phyloP scores from a whole-genome alignment of 2,797 vertebrate genomes.

The Mus caroli region DNA sequence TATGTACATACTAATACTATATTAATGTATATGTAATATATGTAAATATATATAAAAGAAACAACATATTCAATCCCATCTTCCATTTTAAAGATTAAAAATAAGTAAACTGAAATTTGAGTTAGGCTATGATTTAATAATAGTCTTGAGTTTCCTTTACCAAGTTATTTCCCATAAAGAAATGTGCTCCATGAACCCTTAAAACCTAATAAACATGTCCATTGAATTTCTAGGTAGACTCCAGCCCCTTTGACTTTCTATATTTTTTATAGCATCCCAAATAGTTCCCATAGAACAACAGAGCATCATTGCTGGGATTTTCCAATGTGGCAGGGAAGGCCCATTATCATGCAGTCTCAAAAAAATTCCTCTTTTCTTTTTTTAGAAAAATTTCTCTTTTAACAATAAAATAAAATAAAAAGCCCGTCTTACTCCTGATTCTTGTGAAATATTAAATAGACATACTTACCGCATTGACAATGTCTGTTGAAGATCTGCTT shows the following conservation, averaged over 20 bases:
- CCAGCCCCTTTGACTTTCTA: neutral
- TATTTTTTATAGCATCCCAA: neutral
- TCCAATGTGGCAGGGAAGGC: neutral
- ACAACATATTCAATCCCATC: neutral
- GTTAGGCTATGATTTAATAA: neutral
- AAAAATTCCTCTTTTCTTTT: constrained; percentile 7
- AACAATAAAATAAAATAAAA: neutral
- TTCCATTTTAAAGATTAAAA: constrained; percentile 40
- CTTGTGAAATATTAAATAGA: constrained; percentile 37
- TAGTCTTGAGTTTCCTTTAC: neutral
- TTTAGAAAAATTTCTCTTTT: neutral
- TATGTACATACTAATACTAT: neutral
- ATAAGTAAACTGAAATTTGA: neutral
- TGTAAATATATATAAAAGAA: neutral
- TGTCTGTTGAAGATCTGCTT: constrained; percentile 87
- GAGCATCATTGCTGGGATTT: neutral
- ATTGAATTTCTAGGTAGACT: neutral
- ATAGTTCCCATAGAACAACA: neutral
- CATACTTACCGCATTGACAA: constrained; percentile 85
- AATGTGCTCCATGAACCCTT: neutral
- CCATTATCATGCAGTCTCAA: neutral
- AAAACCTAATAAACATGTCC: neutral
- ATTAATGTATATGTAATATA: neutral
- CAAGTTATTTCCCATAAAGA: constrained; percentile 1
- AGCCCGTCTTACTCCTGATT: neutral